phyloP scores from a whole-genome alignment of 2,113 vertebrate genomes.

The Siphamia tubifer region DNA sequence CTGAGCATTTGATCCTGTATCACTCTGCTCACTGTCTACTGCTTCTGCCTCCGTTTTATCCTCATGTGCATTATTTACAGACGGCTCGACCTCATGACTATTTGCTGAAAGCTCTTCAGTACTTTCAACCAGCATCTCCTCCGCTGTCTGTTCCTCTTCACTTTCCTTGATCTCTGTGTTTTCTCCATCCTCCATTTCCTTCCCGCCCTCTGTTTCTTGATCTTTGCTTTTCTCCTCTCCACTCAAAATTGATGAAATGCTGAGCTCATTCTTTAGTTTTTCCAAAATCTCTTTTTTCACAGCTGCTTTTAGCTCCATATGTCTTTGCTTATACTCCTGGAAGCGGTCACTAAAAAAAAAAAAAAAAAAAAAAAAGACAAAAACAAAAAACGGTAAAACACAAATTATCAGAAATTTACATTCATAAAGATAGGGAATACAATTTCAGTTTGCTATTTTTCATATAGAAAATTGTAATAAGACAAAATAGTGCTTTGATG shows the following conservation, averaged over 20 bases:
- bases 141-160: slow-evolving; percentile 14
- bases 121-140: not conserved
- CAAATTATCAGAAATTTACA: no score
- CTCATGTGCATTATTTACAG: slow-evolving; percentile 2
- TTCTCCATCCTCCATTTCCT: slow-evolving; percentile 39
- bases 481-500: no score
- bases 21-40: not conserved
- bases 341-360: slow-evolving; percentile 64
- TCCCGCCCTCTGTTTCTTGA: slow-evolving; percentile 28
- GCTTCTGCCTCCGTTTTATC: slow-evolving; percentile 9
- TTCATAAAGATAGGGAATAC: no score
- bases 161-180: not conserved
- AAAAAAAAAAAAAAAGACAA: no score
- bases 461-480: no score
- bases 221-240: slow-evolving; percentile 1
- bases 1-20: slow-evolving; percentile 1
- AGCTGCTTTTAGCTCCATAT: slow-evolving; percentile 64
- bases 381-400: no score
- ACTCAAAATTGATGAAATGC: not conserved
- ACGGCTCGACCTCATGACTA: slow-evolving; percentile 12
- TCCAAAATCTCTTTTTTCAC: slow-evolving; percentile 60
- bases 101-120: slow-evolving; percentile 18
- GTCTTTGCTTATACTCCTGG: slow-evolving; percentile 75
- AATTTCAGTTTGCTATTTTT: no score
- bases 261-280: not conserved